Conservation (phyloP, 2,888 invertebrate species). For the Metopia argyrocephala region DNA sequence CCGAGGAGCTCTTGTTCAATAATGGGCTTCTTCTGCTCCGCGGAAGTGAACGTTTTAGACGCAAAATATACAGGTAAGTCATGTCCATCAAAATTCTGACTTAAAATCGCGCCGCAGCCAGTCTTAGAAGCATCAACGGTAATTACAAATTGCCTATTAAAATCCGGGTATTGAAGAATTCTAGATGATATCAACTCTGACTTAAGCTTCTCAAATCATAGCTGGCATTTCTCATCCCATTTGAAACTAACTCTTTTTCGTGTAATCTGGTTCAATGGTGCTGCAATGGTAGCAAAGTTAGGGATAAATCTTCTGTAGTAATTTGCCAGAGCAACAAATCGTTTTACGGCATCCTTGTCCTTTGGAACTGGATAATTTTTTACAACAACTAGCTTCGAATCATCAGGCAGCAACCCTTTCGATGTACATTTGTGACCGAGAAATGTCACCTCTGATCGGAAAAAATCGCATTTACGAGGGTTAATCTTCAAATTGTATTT, state of each 20-base stretch:
- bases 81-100: neutral
- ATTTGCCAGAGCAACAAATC: neutral
- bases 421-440: constrained; percentile 34
- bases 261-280: constrained; percentile 27
- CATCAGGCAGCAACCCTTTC: neutral
- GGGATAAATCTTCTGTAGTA: constrained; percentile 32
- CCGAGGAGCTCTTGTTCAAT: constrained; percentile 64
- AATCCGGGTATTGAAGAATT: too few relatives aligned
- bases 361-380: neutral
- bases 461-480: constrained; percentile 1
- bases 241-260: neutral
- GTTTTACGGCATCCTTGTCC: neutral
- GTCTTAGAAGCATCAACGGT: constrained; percentile 8
- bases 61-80: neutral
- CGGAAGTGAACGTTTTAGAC: neutral
- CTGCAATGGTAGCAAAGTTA: constrained; percentile 32
- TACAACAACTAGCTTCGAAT: neutral
- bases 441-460: neutral
- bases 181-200: too few relatives aligned
- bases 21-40: constrained; percentile 10
- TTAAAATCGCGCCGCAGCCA: neutral
- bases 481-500: neutral
- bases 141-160: neutral
- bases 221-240: constrained; percentile 9
- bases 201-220: neutral